Percentiles rank a stretch among this genome's conserved stretches.
Conservation (phyloP, 2,113 vertebrate species). For the Typhlomys cinereus region DNA sequence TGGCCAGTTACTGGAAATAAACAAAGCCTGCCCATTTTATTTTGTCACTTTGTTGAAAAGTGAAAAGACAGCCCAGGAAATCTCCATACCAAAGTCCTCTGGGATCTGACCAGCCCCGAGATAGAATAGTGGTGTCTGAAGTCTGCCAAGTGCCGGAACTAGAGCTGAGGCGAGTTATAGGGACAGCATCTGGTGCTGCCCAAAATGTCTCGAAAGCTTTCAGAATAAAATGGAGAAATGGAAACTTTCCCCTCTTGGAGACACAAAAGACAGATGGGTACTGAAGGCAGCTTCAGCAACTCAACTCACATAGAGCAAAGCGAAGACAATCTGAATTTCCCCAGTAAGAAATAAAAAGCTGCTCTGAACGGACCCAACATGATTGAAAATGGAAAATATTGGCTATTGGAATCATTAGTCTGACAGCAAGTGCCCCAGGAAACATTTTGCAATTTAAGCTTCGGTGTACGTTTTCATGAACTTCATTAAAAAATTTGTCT, state of each 20-base stretch:
- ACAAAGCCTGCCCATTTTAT: not conserved
- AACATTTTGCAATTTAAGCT: conserved; percentile 71
- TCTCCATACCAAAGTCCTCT: not conserved
- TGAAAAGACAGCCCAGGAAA: not conserved
- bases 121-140: conserved; percentile 15
- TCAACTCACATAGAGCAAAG: not conserved
- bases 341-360: conserved; percentile 66
- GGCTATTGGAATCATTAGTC: conserved; percentile 72
- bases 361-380: conserved; percentile 67
- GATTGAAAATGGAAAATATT: conserved; percentile 74
- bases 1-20: not conserved
- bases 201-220: conserved; percentile 62
- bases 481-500: conserved; percentile 57
- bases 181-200: conserved; percentile 4
- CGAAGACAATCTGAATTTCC: conserved; percentile 54
- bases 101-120: not conserved
- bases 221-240: conserved; percentile 47
- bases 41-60: conserved; percentile 30
- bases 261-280: conserved; percentile 66
- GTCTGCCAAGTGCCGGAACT: conserved; percentile 53
- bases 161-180: conserved; percentile 64
- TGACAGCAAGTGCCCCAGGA: conserved; percentile 60
- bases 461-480: conserved; percentile 68
- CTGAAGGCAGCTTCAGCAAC: conserved; percentile 60
- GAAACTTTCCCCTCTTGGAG: conserved; percentile 62